phyloP scores from a whole-genome alignment of 1,140 invertebrate genomes.

The Probaryconus sp. region DNA sequence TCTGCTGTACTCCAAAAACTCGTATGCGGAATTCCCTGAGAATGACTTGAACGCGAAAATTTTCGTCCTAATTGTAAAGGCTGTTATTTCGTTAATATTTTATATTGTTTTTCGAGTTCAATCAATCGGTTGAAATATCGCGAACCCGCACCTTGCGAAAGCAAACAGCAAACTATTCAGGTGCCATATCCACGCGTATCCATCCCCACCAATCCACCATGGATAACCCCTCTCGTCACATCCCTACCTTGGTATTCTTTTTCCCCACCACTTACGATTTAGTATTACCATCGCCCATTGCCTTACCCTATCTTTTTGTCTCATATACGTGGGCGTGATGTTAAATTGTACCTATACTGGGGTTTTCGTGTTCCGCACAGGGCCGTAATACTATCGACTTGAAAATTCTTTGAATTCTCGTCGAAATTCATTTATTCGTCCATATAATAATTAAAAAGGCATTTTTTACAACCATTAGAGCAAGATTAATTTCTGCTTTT shows the following conservation, averaged over 20 bases:
- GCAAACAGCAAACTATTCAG: constrained; percentile 76
- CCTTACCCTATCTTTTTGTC: constrained; percentile 41
- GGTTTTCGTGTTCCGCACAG: constrained; percentile 46
- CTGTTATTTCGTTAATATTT: constrained; percentile 5
- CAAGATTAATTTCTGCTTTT: neutral
- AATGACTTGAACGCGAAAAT: constrained; percentile 6
- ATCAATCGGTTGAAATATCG: too few relatives aligned
- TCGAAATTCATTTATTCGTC: constrained; percentile 29
- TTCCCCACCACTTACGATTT: constrained; percentile 27
- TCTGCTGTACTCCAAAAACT: constrained; percentile 42
- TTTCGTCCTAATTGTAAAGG: constrained; percentile 11
- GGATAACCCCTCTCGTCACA: constrained; percentile 39
- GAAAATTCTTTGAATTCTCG: constrained; percentile 52
- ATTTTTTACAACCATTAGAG: constrained; percentile 16
- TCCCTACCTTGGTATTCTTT: constrained; percentile 30
- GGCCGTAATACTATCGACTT: constrained; percentile 37
- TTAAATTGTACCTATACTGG: constrained; percentile 71
- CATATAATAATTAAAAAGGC: constrained; percentile 6
- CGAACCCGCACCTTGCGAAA: constrained; percentile 75
- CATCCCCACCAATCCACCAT: constrained; percentile 64
- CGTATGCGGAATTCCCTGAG: constrained; percentile 35
- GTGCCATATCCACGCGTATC: constrained; percentile 74
- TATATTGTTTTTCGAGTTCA: too few relatives aligned
- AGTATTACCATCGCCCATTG: constrained; percentile 33
- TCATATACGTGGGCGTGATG: constrained; percentile 74